Evolutionary conservation across 2,113 vertebrate species (phyloP), one percentile per base, ranked within the genome.

Genomic region (Plotosus lineatus): DNA sequence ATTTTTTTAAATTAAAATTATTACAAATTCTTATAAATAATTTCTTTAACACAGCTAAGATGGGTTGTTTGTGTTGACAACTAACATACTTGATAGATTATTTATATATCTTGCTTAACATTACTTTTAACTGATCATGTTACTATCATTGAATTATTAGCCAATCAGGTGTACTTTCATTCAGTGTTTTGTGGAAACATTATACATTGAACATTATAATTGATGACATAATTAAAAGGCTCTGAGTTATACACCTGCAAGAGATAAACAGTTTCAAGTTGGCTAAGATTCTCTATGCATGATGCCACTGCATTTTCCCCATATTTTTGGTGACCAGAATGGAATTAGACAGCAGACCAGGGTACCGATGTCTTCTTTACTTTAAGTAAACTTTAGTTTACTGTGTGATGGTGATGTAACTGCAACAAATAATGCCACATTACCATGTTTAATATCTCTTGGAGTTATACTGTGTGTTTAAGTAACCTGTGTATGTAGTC

Each of bases 61-160:
- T 76, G 31, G 31, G 31, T 65, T 71, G 38, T 38, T 75, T 56
- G 73, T 33, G 31, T 79, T 77, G 31, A 77, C 46, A 38, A 11
- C 78, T 42, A 21, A 51, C 83, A 75, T 53, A 40, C 31, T n/a
- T 77, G 31, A 83, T 71, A 50, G 61, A 72, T 77, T 68, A 60
- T 78, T 73, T 63, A 77, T 33, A 14, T 8, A 31, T 58, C 38
- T 33, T 77, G n/a, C 74, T 83, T 68, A 60, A 85, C 65, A 60
- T 56, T 74, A 68, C 38, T 58, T 56, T 51, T 68, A 28, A 72
- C 51, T 55, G 53, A 68, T 78, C 15, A 33, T 80, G n/a, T n/a
- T 58, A 14, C 40, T 63, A 31, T 38, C 61, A 48, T 38, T 55
- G 53, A 19, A 42, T 63, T 81, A 26, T 42, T 19, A 26, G 65